A percentile compares a stretch with the other conserved stretches of the same genome.
Evolutionary conservation across 2,888 invertebrate species (phyloP).

Genomic region (Hetaerina titia): DNA sequence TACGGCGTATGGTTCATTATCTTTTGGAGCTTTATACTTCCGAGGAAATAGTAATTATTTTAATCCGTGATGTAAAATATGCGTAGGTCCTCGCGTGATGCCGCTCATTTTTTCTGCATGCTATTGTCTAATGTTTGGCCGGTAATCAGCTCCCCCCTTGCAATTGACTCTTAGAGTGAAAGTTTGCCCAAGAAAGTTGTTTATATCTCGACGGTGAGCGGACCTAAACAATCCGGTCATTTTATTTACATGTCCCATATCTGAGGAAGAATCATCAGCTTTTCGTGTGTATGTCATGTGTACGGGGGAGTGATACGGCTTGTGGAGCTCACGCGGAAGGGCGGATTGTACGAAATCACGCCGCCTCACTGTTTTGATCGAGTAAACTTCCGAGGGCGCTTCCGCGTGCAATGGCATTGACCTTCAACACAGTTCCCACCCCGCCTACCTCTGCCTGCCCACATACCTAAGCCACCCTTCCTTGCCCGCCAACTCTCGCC

Average conservation of each 20-base stretch:
- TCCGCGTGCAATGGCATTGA: conserved; percentile 67
- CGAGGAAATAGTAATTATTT: not conserved
- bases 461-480: conserved; percentile 41
- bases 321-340: not conserved
- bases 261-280: not conserved
- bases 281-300: not conserved
- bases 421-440: conserved; percentile 66
- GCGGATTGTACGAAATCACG: not conserved
- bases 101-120: not conserved
- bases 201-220: not conserved
- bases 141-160: no score
- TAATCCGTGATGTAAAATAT: not conserved
- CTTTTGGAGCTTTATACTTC: not conserved
- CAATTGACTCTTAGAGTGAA: not conserved
- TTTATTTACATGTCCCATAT: not conserved
- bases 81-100: not conserved
- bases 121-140: no score
- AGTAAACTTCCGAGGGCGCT: conserved; percentile 59
- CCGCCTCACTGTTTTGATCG: conserved; percentile 57
- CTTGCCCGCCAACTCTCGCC: conserved; percentile 5
- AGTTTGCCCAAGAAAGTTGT: not conserved
- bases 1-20: not conserved
- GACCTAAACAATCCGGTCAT: not conserved
- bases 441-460: conserved; percentile 59
- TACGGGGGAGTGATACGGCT: not conserved